These are phyloP conservation scores for Dicaeum eximium DNA, from an alignment of 2,113 vertebrate genomes.

Conservation along the genomic window DNA sequence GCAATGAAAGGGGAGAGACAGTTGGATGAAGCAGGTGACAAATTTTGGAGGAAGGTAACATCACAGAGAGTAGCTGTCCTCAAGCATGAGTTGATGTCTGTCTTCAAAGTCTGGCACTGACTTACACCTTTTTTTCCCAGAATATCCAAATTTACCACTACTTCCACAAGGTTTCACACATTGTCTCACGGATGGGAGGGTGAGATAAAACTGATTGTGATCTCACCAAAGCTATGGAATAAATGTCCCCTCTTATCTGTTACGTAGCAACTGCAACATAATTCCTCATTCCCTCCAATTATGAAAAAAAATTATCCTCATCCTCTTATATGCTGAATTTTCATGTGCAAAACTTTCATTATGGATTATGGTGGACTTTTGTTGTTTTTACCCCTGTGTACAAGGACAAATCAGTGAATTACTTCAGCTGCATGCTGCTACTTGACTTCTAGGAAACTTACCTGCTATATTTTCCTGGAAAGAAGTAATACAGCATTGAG, in stretches of 20 bases:
- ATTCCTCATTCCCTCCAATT: not conserved
- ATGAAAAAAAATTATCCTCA: rapidly evolving
- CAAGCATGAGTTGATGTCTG: not conserved
- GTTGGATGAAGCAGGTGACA: not conserved
- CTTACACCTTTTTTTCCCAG: not conserved
- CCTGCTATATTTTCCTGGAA: not conserved
- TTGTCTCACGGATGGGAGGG: not conserved
- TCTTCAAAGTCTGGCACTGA: not conserved
- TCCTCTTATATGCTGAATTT: not conserved
- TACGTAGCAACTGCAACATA: not conserved
- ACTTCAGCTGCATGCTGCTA: not conserved
- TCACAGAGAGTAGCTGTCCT: not conserved
- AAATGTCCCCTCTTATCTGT: not conserved
- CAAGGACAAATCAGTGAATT: not conserved
- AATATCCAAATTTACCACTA: not conserved
- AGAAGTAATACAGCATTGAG: not conserved
- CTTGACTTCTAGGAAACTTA: not conserved
- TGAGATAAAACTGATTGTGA: not conserved
- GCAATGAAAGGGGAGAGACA: not conserved
- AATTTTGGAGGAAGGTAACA: not conserved
- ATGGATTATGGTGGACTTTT: not conserved
- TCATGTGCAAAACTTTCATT: not conserved
- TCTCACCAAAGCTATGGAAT: not conserved
- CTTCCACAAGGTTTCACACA: not conserved
- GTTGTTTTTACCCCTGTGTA: not conserved